Percentiles rank a stretch among this genome's conserved stretches.
Conservation (phyloP, 2,113 vertebrate species). For the Leucopsar rothschildi region DNA sequence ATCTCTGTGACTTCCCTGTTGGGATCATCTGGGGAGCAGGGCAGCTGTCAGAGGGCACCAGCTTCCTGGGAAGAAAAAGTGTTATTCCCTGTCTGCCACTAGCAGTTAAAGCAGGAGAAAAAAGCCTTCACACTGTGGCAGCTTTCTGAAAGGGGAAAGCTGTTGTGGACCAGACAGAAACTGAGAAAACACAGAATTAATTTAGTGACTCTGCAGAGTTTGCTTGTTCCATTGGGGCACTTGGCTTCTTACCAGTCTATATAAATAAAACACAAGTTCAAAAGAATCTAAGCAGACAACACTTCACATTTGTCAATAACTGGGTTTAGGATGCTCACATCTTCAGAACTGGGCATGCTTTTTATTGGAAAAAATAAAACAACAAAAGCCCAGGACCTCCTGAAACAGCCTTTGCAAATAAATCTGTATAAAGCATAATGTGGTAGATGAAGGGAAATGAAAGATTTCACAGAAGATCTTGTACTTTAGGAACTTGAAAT, state of each 20-base stretch:
- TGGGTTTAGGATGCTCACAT: neutral
- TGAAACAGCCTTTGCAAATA: neutral
- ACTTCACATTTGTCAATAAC: neutral
- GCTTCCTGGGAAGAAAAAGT: neutral
- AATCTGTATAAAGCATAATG: neutral
- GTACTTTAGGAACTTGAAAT: neutral
- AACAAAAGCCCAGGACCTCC: too few species aligned
- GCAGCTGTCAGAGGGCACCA: neutral
- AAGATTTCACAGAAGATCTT: neutral
- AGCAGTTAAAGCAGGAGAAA: neutral
- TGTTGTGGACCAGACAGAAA: neutral
- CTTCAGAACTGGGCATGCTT: neutral
- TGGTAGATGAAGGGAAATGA: neutral
- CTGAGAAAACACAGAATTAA: neutral
- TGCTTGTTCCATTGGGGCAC: neutral
- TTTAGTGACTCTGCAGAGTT: neutral
- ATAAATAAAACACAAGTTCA: neutral
- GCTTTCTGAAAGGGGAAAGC: neutral
- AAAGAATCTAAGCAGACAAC: neutral
- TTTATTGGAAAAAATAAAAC: too few species aligned
- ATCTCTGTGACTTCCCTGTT: rapidly evolving
- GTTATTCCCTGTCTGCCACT: neutral
- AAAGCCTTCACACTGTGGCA: neutral
- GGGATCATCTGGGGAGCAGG: neutral
- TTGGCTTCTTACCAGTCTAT: neutral